These are phyloP conservation scores for Vireo altiloquus DNA, from an alignment of 2,113 vertebrate species.

Conservation along the genomic window DNA sequence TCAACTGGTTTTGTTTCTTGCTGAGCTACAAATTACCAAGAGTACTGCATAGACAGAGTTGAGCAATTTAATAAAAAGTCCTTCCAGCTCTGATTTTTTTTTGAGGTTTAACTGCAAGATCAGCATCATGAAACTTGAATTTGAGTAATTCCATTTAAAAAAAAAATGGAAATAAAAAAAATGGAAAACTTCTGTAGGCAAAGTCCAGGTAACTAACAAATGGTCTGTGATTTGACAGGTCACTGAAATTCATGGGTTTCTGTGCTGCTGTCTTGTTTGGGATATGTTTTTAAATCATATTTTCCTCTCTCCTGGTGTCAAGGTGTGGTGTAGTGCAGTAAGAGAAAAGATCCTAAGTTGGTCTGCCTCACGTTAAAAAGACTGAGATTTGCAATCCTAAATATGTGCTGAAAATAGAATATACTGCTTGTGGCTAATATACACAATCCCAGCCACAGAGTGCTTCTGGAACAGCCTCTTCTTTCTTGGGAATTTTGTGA, in stretches of 20 bases:
- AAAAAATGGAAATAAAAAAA: neutral
- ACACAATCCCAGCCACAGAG: neutral
- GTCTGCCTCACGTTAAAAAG: neutral
- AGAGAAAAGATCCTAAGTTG: neutral
- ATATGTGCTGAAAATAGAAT: slow-evolving; percentile 17
- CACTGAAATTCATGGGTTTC: neutral
- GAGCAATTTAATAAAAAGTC: neutral
- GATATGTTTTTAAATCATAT: neutral
- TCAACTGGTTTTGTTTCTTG: neutral
- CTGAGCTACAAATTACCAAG: neutral
- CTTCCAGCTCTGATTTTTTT: neutral
- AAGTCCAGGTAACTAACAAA: neutral
- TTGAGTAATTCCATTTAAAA: neutral
- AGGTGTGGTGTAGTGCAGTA: neutral
- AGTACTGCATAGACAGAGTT: neutral
- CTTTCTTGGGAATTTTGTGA: slow-evolving; percentile 18
- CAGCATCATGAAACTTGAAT: neutral
- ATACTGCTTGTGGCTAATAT: neutral
- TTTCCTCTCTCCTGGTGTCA: neutral
- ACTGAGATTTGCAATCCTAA: neutral
- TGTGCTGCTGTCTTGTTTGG: neutral
- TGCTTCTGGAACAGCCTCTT: neutral
- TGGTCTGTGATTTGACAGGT: neutral
- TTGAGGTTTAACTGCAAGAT: neutral
- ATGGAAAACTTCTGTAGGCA: neutral